Evolutionary conservation across 2,888 invertebrate species (phyloP), one percentile per base, ranked within the genome.

Genomic region (Coelopa pilipes): DNA sequence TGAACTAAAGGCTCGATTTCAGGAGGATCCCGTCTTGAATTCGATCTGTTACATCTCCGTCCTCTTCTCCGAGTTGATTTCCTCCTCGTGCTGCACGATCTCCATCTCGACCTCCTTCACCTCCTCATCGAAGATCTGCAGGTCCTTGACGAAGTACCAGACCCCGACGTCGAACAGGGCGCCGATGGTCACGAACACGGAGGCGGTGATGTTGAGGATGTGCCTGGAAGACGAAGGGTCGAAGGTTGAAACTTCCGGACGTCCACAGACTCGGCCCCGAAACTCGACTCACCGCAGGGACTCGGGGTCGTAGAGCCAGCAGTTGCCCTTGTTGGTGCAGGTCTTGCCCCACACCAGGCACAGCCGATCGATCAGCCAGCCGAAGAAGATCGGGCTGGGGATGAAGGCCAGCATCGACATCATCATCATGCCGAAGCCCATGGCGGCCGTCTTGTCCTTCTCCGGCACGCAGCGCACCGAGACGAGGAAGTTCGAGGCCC

Each of bases 351-450:
- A 93, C 15, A 93, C 91, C 45, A 92, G 84, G 80, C 93, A 93
- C 10, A 92, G 90, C 55, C 82, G 82, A 80, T 88, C 87, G 80
- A 94, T 89, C 72, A 94, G 90, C 80, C 90, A 91, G 71, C 94
- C 94, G 81, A 93, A 93, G 74, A 94, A 88, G 78, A 94, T 92
- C 0, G 94, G 94, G 66, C 93, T 92, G 0, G 94, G 94, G 79
- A 94, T 92, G 81, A 93, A 92, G 12, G 93, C 92, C 79, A 92
- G 90, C 73, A 93, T 87, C 76, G 92, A 92, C 89, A 92, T 90
- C 79, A 93, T 88, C 83, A 91, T 92, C 78, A 93, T 88, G 45
- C 91, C 90, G 74, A 93, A 90, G 47, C 93, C 93, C 90, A 93
- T 92, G 1, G 93, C 92, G 0, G 92, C 91, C 0, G 93, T 90